These are phyloP conservation scores for Beroe forskalii DNA, from an alignment of 37 sponge, comb jelly and placozoan genomes.

Conservation along the genomic window DNA sequence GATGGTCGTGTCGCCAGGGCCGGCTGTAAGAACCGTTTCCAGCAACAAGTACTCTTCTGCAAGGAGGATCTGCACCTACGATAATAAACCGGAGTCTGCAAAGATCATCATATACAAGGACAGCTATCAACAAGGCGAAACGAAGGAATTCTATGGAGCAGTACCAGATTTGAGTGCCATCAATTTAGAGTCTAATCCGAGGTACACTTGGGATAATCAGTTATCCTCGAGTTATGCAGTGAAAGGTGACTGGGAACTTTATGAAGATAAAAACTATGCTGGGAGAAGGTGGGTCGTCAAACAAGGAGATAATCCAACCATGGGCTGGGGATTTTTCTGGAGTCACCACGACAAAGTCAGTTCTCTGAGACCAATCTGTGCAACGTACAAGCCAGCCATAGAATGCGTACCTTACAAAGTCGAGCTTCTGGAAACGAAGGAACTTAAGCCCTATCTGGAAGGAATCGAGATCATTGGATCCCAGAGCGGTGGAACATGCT, in stretches of 20 bases:
- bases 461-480: constrained; percentile 3
- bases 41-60: background rate
- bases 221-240: background rate
- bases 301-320: background rate
- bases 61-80: background rate
- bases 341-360: background rate
- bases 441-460: background rate
- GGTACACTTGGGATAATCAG: background rate
- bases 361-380: background rate
- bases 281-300: background rate
- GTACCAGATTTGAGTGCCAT: background rate
- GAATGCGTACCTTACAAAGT: background rate
- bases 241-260: constrained; percentile 8
- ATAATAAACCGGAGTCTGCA: background rate
- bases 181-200: background rate
- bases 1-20: background rate
- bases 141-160: background rate
- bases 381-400: background rate
- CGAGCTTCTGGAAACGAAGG: background rate
- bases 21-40: background rate
- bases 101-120: background rate
- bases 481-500: background rate
- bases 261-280: background rate
- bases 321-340: background rate
- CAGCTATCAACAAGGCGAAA: background rate